Percentiles rank a stretch among this genome's conserved stretches.
Evolutionary conservation across 1,140 invertebrate genomes (phyloP).

Genomic region (Lordiphosa collinella): DNA sequence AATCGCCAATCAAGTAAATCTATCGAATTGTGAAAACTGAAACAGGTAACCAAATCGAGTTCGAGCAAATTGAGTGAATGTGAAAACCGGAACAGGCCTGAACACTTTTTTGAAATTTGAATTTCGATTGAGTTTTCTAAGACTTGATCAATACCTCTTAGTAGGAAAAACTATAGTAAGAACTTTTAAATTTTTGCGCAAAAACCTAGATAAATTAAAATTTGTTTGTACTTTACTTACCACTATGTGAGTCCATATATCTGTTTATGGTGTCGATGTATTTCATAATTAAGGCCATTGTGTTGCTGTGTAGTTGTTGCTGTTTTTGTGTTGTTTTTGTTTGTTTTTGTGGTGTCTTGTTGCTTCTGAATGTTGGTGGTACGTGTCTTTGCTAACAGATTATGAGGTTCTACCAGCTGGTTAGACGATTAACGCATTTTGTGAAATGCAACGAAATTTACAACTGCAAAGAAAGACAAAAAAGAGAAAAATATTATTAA

Average conservation of each 20-base stretch:
- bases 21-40: too few species aligned
- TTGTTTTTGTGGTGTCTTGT: conserved; percentile 12
- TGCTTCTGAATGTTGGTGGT: conserved; percentile 9
- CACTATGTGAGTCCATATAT: conserved; percentile 83
- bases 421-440: conserved; percentile 27
- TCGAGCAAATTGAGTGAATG: too few species aligned
- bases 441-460: conserved; percentile 22
- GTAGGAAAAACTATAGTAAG: too few species aligned
- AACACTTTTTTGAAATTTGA: too few species aligned
- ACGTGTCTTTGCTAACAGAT: conserved; percentile 14
- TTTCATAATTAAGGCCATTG: conserved; percentile 84
- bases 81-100: too few species aligned
- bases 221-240: too few species aligned
- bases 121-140: too few species aligned
- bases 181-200: too few species aligned
- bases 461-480: conserved; percentile 40
- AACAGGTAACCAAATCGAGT: too few species aligned
- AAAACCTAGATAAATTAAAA: too few species aligned
- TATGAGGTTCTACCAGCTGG: conserved; percentile 15
- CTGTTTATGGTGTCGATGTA: conserved; percentile 84
- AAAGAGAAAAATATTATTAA: conserved; percentile 10
- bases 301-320: conserved; percentile 64
- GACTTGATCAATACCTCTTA: too few species aligned
- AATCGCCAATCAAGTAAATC: too few species aligned
- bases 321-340: conserved; percentile 18